phyloP scores from a whole-genome alignment of 2,888 invertebrate species.

The Pycnomerus fuliginosus region DNA sequence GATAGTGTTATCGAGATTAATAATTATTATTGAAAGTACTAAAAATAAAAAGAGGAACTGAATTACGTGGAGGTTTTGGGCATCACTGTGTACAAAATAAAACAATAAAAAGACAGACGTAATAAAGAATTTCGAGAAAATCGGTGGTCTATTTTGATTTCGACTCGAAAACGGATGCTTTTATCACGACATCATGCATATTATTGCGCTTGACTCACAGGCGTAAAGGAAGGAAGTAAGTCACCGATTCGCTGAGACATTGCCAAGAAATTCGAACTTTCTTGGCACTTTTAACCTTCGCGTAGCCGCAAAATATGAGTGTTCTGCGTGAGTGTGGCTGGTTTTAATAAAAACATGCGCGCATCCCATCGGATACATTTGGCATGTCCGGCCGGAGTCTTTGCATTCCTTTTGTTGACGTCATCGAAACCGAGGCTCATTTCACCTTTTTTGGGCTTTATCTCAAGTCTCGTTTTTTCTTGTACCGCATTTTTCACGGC shows the following conservation, averaged over 20 bases:
- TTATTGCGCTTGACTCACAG: slow-evolving; percentile 12
- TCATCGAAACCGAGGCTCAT: slow-evolving; percentile 7
- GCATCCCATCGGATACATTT: slow-evolving; percentile 27
- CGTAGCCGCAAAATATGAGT: slow-evolving; percentile 3
- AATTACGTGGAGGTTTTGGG: slow-evolving; percentile 1
- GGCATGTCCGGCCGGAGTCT: slow-evolving; percentile 39
- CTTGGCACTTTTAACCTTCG: slow-evolving; percentile 18
- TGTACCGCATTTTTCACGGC: no score
- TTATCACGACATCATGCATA: slow-evolving; percentile 8
- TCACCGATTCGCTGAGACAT: slow-evolving; percentile 25
- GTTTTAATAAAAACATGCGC: slow-evolving; percentile 16
- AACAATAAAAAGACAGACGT: no score
- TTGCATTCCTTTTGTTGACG: slow-evolving; percentile 31
- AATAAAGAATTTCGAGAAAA: neutral
- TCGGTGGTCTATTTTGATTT: neutral
- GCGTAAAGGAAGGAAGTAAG: slow-evolving; percentile 37
- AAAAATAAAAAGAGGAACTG: neutral
- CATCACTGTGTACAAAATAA: no score
- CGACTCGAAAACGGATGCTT: neutral
- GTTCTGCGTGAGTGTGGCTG: slow-evolving; percentile 8
- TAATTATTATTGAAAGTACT: neutral
- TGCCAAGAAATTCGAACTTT: slow-evolving; percentile 32
- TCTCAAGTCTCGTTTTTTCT: no score
- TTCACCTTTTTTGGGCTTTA: slow-evolving; percentile 19
- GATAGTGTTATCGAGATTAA: slow-evolving; percentile 8